A percentile compares a stretch with the other conserved stretches of the same genome.
phyloP scores from a whole-genome alignment of 2,888 invertebrate species.

The Octodonta nipae region DNA sequence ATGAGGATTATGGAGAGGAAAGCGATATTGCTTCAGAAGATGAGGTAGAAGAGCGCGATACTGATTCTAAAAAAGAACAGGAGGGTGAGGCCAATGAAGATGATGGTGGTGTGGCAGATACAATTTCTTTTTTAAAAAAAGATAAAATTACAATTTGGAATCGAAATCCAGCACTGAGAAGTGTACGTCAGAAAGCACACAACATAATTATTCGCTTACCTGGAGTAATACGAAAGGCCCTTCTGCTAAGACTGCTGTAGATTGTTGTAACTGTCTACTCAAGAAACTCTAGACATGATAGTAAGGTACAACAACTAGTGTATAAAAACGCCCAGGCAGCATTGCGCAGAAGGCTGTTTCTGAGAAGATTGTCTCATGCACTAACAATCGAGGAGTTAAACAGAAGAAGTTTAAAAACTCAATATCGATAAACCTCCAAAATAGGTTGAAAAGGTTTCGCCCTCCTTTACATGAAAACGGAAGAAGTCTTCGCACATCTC shows the following conservation, averaged over 20 bases:
- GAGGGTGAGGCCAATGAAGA: slow-evolving; percentile 7
- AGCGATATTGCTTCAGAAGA: slow-evolving; percentile 10
- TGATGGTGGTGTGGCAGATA: slow-evolving; percentile 1
- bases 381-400: too few relatives aligned
- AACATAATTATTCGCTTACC: slow-evolving; percentile 1
- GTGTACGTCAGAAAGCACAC: slow-evolving; percentile 1
- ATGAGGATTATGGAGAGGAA: slow-evolving; percentile 10
- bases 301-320: not conserved
- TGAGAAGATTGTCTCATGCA: too few relatives aligned
- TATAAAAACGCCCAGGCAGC: too few relatives aligned
- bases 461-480: too few relatives aligned
- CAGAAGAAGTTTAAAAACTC: too few relatives aligned
- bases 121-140: not conserved
- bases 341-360: too few relatives aligned
- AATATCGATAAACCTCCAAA: too few relatives aligned
- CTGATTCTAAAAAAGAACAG: slow-evolving; percentile 7
- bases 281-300: slow-evolving; percentile 1
- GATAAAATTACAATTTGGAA: not conserved
- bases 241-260: not conserved
- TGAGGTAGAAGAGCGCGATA: slow-evolving; percentile 9
- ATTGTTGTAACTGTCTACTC: slow-evolving; percentile 1
- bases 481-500: too few relatives aligned
- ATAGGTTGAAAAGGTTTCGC: too few relatives aligned
- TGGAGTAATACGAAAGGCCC: not conserved
- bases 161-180: not conserved